Percentiles rank a stretch among this genome's conserved stretches.
Conservation (phyloP, 92 coral and sea anemone genomes). For the Hydrozoanthus gracilis region DNA sequence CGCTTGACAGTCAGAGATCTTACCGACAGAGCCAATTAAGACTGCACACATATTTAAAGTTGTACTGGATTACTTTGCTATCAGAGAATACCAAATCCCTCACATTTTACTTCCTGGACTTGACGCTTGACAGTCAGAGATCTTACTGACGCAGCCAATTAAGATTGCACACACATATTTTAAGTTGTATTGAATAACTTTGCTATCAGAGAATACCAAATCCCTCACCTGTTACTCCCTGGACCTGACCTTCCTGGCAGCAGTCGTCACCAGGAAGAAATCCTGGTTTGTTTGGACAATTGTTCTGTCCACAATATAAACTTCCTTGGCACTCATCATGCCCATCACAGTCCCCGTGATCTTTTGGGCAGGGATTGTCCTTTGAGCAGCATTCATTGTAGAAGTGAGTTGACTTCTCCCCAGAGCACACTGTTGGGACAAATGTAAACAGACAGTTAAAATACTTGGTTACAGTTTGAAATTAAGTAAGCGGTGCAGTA, state of each 20-base stretch:
- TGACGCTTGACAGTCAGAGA: too few species aligned
- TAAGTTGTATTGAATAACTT: too few species aligned
- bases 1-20: too few species aligned
- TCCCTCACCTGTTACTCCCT: neutral
- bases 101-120: neutral
- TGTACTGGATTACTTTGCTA: too few species aligned
- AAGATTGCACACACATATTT: too few species aligned
- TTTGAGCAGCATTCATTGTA: constrained; percentile 5
- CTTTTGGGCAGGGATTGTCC: neutral
- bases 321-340: neutral
- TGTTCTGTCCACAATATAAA: neutral
- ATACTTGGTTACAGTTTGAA: too few species aligned
- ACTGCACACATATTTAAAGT: too few species aligned
- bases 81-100: neutral
- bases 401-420: neutral
- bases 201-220: too few species aligned
- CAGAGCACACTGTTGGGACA: constrained; percentile 13
- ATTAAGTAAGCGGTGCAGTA: too few species aligned
- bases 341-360: constrained; percentile 16
- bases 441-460: too few species aligned
- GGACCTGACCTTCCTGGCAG: constrained; percentile 17
- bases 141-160: too few species aligned
- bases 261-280: constrained; percentile 17
- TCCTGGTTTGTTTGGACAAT: constrained; percentile 28
- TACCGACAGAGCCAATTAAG: too few species aligned